Conservation (phyloP, 2,888 invertebrate species). For the Druceiella hillmani region DNA sequence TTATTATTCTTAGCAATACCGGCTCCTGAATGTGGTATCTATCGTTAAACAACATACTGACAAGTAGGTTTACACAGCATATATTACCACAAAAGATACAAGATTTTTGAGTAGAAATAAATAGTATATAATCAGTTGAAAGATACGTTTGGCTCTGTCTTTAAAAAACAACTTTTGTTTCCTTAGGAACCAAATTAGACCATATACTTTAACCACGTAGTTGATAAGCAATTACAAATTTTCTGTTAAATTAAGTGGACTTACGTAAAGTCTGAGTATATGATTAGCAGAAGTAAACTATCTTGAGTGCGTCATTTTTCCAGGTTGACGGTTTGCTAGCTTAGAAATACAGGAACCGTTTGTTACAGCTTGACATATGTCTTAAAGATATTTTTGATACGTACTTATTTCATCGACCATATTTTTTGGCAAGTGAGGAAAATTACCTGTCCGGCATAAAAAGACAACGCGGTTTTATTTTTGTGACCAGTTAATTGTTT, state of each 20-base stretch:
- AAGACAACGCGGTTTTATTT: no score
- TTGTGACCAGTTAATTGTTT: no score
- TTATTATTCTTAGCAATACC: no score
- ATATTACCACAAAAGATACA: no score
- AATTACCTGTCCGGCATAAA: no score
- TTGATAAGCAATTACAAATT: conserved; percentile 4
- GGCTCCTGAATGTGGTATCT: no score
- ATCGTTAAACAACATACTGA: no score
- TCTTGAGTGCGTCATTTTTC: conserved; percentile 20
- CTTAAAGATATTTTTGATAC: conserved; percentile 14
- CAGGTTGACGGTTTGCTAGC: conserved; percentile 17
- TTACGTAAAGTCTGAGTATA: conserved; percentile 6
- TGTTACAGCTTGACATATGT: conserved; percentile 11
- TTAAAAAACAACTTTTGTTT: conserved; percentile 4
- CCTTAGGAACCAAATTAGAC: conserved; percentile 9
- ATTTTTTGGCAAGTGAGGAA: background rate
- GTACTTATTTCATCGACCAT: conserved; percentile 14
- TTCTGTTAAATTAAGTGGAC: background rate
- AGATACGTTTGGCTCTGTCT: no score
- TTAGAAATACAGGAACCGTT: conserved; percentile 12
- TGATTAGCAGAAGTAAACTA: conserved; percentile 23
- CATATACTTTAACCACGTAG: conserved; percentile 6
- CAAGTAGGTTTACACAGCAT: no score
- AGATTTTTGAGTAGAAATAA: no score
- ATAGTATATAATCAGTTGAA: no score